A percentile compares a stretch with the other conserved stretches of the same genome.
Conservation (phyloP, 2,797 vertebrate species). For the Myiotriccus ornatus region DNA sequence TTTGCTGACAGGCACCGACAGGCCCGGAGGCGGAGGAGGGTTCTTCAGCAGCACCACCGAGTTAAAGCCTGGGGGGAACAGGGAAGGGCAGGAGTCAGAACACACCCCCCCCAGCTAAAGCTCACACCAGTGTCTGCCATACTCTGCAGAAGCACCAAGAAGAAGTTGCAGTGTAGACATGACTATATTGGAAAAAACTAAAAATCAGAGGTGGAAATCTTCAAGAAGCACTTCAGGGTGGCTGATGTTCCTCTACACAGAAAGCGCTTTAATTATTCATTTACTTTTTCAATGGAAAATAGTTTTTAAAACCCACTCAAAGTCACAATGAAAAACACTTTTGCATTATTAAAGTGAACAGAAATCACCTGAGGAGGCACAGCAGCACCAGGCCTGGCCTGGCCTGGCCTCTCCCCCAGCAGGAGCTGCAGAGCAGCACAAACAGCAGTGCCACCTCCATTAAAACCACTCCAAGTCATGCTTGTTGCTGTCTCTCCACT, state of each 20-base stretch:
- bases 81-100: not conserved
- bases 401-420: not conserved
- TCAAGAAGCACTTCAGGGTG: not conserved
- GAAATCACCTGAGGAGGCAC: not conserved
- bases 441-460: not conserved
- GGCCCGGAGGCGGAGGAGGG: conserved; percentile 84
- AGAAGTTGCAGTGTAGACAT: not conserved
- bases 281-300: not conserved
- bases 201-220: not conserved
- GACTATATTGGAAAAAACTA: not conserved
- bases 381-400: not conserved
- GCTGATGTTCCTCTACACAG: not conserved
- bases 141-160: not conserved
- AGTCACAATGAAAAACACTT: not conserved
- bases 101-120: not conserved
- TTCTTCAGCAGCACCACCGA: conserved; percentile 84
- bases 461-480: rapidly evolving
- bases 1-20: conserved; percentile 82
- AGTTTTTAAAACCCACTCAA: not conserved
- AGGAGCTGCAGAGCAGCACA: not conserved
- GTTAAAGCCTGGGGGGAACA: conserved; percentile 84
- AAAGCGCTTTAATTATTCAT: not conserved
- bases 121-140: not conserved
- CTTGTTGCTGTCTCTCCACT: not conserved
- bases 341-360: not conserved